These are phyloP conservation scores for Noctua fimbriata DNA, from an alignment of 2,888 invertebrate species.

Conservation along the genomic window DNA sequence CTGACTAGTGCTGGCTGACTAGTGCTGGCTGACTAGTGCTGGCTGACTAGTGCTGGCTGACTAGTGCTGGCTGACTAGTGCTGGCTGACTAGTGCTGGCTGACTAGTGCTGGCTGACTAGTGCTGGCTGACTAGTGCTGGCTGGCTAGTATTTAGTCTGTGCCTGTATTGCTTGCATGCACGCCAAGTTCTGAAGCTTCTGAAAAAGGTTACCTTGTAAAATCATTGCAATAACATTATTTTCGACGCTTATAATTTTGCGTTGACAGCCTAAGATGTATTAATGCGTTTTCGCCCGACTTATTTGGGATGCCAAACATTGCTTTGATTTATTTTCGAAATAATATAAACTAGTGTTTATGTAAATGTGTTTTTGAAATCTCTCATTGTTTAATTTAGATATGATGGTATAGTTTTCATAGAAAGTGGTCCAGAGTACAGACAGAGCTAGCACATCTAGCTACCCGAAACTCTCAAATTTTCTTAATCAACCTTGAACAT, in stretches of 20 bases:
- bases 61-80: too few relatives aligned
- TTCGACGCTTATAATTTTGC: constrained; percentile 15
- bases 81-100: too few relatives aligned
- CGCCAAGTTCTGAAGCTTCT: not conserved
- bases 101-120: too few relatives aligned
- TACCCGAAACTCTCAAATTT: too few relatives aligned
- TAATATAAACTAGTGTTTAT: constrained; percentile 3
- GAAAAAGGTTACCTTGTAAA: constrained; percentile 27
- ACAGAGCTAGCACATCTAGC: too few relatives aligned
- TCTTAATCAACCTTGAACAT: too few relatives aligned
- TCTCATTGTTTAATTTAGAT: constrained; percentile 15
- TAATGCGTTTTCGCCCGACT: constrained; percentile 6
- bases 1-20: too few relatives aligned
- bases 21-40: too few relatives aligned
- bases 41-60: too few relatives aligned
- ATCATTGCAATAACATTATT: constrained; percentile 26
- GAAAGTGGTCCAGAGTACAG: not conserved
- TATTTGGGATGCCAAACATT: constrained; percentile 34
- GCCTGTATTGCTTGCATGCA: not conserved
- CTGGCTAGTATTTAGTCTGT: too few relatives aligned
- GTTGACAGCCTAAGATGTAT: constrained; percentile 16
- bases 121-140: too few relatives aligned
- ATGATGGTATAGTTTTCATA: not conserved
- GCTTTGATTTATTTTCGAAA: constrained; percentile 25
- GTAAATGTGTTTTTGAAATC: not conserved